A percentile compares a stretch with the other conserved stretches of the same genome.
These are phyloP conservation scores for Iselma pallidipennis DNA, from an alignment of 2,888 invertebrate genomes.

Conservation along the genomic window DNA sequence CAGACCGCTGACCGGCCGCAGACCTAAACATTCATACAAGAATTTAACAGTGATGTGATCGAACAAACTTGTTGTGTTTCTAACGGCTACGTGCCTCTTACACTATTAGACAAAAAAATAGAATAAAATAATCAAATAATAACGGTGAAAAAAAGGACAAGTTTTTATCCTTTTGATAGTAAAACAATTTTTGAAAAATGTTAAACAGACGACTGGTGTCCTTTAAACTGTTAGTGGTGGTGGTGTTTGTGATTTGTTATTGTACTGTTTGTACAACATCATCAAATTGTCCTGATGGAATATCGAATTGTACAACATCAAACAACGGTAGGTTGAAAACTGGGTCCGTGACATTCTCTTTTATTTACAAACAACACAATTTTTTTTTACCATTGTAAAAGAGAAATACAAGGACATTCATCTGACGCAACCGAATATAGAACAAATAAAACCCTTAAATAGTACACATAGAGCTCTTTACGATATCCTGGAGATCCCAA, in stretches of 20 bases:
- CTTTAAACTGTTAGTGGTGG: not conserved
- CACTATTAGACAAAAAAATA: not conserved
- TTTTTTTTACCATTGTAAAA: not conserved
- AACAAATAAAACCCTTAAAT: no score
- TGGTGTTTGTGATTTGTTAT: constrained; percentile 13
- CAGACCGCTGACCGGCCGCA: constrained; percentile 41
- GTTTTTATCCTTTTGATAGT: not conserved
- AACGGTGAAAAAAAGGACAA: not conserved
- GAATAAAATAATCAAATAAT: not conserved
- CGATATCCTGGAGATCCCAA: no score
- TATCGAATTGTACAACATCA: not conserved
- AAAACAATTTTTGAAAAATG: not conserved
- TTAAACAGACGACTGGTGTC: not conserved
- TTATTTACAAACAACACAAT: not conserved
- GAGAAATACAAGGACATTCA: not conserved
- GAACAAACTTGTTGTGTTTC: constrained; percentile 17
- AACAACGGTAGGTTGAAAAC: not conserved
- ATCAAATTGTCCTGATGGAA: constrained; percentile 13
- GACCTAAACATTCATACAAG: constrained; percentile 21
- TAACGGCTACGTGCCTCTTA: constrained; percentile 15
- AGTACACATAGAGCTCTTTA: no score
- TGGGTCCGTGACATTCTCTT: not conserved
- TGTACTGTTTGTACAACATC: not conserved
- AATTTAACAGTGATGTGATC: constrained; percentile 26
- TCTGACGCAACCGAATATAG: no score